phyloP scores from a whole-genome alignment of 2,888 invertebrate species.

The Cryptocephalus primarius region DNA sequence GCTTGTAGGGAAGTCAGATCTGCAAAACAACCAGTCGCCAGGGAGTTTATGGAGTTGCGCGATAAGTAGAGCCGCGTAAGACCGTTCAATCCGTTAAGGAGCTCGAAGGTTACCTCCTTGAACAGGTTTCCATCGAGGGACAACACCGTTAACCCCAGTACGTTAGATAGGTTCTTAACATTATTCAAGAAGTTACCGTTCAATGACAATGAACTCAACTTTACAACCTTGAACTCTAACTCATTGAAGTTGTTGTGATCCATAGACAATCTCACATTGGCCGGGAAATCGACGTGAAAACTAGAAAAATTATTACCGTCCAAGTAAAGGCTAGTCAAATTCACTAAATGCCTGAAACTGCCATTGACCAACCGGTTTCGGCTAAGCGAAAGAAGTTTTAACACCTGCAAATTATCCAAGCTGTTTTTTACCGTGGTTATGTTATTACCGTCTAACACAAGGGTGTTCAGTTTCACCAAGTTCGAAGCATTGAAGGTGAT shows the following conservation, averaged over 20 bases:
- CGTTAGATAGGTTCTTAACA: neutral
- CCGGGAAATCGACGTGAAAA: too few species aligned
- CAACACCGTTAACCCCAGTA: neutral
- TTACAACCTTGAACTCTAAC: neutral
- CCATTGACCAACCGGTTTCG: neutral
- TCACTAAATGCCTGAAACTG: too few species aligned
- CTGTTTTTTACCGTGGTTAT: neutral
- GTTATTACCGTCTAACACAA: neutral
- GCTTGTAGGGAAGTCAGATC: neutral
- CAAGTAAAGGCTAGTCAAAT: neutral
- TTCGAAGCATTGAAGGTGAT: neutral
- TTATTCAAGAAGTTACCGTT: neutral
- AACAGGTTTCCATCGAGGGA: neutral
- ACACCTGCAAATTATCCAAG: neutral
- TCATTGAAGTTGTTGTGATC: neutral
- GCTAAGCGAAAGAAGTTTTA: neutral
- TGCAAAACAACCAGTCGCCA: neutral
- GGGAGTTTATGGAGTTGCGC: neutral
- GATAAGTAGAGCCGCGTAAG: neutral
- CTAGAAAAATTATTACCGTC: neutral
- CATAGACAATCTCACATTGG: neutral
- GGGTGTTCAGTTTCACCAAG: neutral
- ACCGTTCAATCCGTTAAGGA: neutral
- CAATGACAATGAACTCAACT: neutral
- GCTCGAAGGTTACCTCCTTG: neutral